Evolutionary conservation across 1,140 invertebrate genomes (phyloP).

Genomic region (Drosophila orena): DNA sequence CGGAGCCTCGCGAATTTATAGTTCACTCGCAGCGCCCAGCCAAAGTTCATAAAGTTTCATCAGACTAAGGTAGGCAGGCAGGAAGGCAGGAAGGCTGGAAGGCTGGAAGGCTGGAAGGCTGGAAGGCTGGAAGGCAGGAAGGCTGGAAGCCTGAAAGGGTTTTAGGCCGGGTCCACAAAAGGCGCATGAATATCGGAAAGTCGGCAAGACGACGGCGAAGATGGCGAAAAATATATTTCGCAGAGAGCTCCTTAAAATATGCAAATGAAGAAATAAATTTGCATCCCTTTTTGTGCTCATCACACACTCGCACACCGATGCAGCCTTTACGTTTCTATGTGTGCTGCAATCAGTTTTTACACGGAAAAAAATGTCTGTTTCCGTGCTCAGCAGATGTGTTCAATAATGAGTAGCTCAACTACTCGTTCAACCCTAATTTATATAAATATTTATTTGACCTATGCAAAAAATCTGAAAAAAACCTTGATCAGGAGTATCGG

Average conservation of each 20-base stretch:
- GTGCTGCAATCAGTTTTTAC: constrained; percentile 59
- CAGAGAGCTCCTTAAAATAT: constrained; percentile 84
- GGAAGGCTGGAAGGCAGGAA: too few species aligned
- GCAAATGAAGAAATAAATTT: constrained; percentile 85
- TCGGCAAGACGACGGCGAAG: constrained; percentile 41
- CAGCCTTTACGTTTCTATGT: constrained; percentile 5
- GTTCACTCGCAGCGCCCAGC: constrained; percentile 64
- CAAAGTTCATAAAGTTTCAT: constrained; percentile 84
- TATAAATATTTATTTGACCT: too few species aligned
- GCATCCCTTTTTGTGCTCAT: constrained; percentile 67
- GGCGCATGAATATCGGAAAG: constrained; percentile 66
- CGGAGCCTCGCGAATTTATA: constrained; percentile 68
- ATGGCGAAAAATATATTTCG: constrained; percentile 74
- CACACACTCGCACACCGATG: constrained; percentile 37
- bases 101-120: too few species aligned
- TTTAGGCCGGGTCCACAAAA: constrained; percentile 10
- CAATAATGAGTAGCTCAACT: too few species aligned
- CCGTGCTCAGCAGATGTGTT: background rate
- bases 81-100: too few species aligned
- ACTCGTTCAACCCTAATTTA: too few species aligned
- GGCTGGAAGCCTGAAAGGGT: too few species aligned
- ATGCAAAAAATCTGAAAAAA: too few species aligned
- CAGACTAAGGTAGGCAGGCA: constrained; percentile 36
- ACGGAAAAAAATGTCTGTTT: background rate
- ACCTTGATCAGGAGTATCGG: too few species aligned